Evolutionary conservation across 2,888 invertebrate genomes (phyloP), one percentile per base, ranked within the genome.

Genomic region (Mythimna impura): DNA sequence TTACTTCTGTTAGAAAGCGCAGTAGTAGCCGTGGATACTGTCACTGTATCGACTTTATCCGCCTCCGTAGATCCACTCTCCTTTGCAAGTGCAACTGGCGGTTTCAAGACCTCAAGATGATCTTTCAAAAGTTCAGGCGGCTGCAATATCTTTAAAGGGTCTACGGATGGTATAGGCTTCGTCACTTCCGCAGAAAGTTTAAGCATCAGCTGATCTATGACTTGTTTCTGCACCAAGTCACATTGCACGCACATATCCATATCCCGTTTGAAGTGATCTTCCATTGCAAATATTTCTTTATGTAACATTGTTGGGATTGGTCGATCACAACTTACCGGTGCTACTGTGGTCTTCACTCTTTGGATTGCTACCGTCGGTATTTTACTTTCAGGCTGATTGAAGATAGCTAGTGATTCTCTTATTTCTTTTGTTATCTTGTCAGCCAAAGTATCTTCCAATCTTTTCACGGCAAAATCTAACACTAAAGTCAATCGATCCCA

Each of bases 361-460:
- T 69, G 57, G 30, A 54, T 66, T 36, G 69, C 79, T 75, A 30
- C 57, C 25, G 73, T 75, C 8, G 67, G 66, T n/a, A 62, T 66
- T 69, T 71, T 76, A 55, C 71, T 57, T 20, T 82, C 72, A 6
- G 43, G 70, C 63, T 75, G 77, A n/a, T 80, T 79, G 25, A 82
- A 79, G 6, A 73, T 66, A 55, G 84, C 54, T 6, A 89, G 69
- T 52, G 77, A 69, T 22, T 79, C 88, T 54, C 89, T 92, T n/a
- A 95, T 73, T 83, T 94, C 93, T 34, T 72, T 90, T 9, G 90
- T 72, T 60, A 95, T 91, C 86, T 91, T 94, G 0, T 93, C 90
- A 12, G 89, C 83, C 36, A 96, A 69, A 7, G 90, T 89, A 7
- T 91, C 88, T 86, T 95, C 94, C 14, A 95, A 84, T 82, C 85